Conservation (phyloP, 2,888 invertebrate genomes). For the Apamea sordens region DNA sequence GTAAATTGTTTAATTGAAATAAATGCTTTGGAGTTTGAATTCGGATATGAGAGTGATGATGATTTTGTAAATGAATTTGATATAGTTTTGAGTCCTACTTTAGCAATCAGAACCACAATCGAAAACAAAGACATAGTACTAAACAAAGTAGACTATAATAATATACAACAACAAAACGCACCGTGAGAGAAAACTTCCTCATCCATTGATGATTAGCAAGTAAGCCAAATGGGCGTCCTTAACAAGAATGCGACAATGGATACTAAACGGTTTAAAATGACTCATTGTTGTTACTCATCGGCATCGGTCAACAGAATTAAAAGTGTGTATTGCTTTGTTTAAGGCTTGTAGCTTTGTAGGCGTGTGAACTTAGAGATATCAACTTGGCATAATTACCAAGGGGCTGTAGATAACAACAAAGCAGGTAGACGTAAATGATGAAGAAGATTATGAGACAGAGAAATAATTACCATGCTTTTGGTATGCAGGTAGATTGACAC, state of each 20-base stretch:
- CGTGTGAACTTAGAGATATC: conserved; percentile 37
- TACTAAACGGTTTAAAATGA: conserved; percentile 14
- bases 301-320: conserved; percentile 29
- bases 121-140: neutral
- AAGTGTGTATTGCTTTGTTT: conserved; percentile 6
- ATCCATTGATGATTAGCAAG: conserved; percentile 8
- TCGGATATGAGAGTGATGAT: neutral
- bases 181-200: conserved; percentile 1
- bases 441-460: too few species aligned
- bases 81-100: neutral
- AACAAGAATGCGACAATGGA: conserved; percentile 41
- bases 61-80: neutral
- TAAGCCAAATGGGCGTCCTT: neutral
- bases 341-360: neutral
- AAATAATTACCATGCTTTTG: neutral
- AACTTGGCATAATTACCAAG: neutral
- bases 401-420: neutral
- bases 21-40: neutral
- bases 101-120: neutral
- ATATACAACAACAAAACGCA: neutral
- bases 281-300: conserved; percentile 32
- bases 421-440: neutral
- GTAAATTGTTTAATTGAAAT: neutral
- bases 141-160: neutral
- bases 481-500: neutral